Evolutionary conservation across 2,888 invertebrate genomes (phyloP).

Genomic region (Clusia tigrina): DNA sequence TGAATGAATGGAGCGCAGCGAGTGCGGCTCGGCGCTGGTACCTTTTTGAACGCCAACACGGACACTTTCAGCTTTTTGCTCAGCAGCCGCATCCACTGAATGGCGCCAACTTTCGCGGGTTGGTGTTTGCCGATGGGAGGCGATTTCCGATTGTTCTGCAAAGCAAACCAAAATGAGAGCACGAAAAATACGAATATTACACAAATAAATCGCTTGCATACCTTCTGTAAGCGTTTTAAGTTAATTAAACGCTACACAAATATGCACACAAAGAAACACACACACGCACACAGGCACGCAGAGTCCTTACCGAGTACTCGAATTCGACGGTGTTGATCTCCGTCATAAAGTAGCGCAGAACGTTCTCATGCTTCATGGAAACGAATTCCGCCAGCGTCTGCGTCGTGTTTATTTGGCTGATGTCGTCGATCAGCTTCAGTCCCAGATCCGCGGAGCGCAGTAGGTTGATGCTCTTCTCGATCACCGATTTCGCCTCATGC

Average conservation of each 20-base stretch:
- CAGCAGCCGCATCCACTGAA: constrained; percentile 84
- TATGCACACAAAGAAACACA: constrained; percentile 14
- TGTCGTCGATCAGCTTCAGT: constrained; percentile 79
- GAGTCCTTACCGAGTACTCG: constrained; percentile 75
- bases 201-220: neutral
- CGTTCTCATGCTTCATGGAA: constrained; percentile 82
- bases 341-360: constrained; percentile 84
- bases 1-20: constrained; percentile 8
- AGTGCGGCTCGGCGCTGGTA: no score
- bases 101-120: constrained; percentile 82
- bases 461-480: constrained; percentile 84
- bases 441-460: constrained; percentile 85
- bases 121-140: constrained; percentile 73
- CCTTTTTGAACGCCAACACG: constrained; percentile 79
- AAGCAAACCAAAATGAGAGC: no score
- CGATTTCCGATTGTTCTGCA: constrained; percentile 49
- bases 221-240: neutral
- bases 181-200: no score
- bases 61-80: constrained; percentile 82
- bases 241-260: constrained; percentile 8
- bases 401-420: constrained; percentile 80
- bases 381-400: constrained; percentile 76
- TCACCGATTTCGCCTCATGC: constrained; percentile 82
- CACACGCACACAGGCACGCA: no score
- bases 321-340: constrained; percentile 79